These are phyloP conservation scores for Anser cygnoides DNA, from an alignment of 2,113 vertebrate genomes.

Conservation along the genomic window DNA sequence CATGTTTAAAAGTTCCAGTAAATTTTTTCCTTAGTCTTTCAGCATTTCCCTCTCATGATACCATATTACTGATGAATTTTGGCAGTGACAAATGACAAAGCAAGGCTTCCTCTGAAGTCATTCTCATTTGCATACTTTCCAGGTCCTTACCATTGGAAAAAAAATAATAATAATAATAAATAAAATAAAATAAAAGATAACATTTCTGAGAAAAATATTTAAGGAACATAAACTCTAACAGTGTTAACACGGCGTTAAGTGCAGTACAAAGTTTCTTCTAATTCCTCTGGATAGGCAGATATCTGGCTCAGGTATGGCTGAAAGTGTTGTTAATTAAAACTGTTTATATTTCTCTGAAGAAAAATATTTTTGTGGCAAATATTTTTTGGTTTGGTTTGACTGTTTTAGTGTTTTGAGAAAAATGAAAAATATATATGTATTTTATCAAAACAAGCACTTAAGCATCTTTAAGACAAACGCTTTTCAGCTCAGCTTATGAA, in stretches of 20 bases:
- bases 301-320: neutral
- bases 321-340: neutral
- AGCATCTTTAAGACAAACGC: neutral
- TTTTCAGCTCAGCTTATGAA: neutral
- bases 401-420: neutral
- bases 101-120: conserved; percentile 52
- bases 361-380: neutral
- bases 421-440: neutral
- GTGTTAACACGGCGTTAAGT: neutral
- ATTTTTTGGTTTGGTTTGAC: neutral
- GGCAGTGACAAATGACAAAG: conserved; percentile 71
- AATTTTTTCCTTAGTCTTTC: conserved; percentile 59
- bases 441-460: neutral
- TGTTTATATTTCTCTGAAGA: neutral
- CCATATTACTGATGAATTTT: conserved; percentile 57
- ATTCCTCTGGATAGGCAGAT: neutral
- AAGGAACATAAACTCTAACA: conserved; percentile 1
- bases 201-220: conserved; percentile 31
- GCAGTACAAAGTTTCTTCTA: neutral
- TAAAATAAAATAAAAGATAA: conserved; percentile 51
- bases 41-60: conserved; percentile 55
- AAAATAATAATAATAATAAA: conserved; percentile 7
- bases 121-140: conserved; percentile 63
- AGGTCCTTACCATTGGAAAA: conserved; percentile 57
- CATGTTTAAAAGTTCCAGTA: conserved; percentile 60